Percentiles rank a stretch among this genome's conserved stretches.
phyloP scores from a whole-genome alignment of 2,888 invertebrate genomes.

The Ecliptopera silaceata region DNA sequence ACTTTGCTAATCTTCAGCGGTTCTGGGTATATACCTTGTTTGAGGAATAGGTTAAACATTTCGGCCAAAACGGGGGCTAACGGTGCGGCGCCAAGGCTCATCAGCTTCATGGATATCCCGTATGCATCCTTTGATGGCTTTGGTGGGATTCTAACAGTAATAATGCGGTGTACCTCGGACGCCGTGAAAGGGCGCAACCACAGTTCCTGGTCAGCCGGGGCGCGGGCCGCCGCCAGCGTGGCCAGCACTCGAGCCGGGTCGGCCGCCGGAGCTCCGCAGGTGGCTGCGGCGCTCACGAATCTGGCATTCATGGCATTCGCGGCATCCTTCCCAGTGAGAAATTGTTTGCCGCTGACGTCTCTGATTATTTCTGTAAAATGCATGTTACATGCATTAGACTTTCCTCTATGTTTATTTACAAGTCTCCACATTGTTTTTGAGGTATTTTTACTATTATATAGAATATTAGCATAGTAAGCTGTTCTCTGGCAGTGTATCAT shows the following conservation, averaged over 20 bases:
- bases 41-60: neutral
- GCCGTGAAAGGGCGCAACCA: neutral
- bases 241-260: neutral
- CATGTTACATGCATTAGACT: too few species aligned
- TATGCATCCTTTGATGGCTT: neutral
- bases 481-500: too few species aligned
- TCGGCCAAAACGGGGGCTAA: neutral
- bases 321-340: neutral
- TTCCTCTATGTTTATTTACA: too few species aligned
- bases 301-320: neutral
- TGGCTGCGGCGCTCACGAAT: neutral
- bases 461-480: too few species aligned
- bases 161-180: neutral
- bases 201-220: too few species aligned
- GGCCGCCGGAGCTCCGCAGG: neutral
- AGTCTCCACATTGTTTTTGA: too few species aligned
- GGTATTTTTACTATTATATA: too few species aligned
- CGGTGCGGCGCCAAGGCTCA: neutral
- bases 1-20: neutral
- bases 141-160: neutral
- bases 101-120: neutral
- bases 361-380: too few species aligned
- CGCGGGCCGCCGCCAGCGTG: neutral
- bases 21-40: neutral
- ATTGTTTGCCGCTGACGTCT: neutral